Percentiles rank a stretch among this genome's conserved stretches.
phyloP scores from a whole-genome alignment of 1,140 invertebrate genomes.

The Drosophila oshimai region DNA sequence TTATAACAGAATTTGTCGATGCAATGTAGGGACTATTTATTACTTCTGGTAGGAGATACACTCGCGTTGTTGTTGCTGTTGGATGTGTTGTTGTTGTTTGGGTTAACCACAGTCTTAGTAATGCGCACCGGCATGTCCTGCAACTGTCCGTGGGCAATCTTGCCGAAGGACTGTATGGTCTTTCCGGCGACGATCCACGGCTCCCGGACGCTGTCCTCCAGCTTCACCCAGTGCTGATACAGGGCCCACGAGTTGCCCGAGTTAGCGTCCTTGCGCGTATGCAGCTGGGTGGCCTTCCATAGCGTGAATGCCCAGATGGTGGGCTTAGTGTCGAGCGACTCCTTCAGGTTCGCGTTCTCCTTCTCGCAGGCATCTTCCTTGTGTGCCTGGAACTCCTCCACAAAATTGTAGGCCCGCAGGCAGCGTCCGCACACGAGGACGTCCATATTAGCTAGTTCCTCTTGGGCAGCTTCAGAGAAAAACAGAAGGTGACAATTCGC shows the following conservation, averaged over 20 bases:
- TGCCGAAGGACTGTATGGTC: conserved; percentile 88
- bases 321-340: conserved; percentile 88
- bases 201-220: conserved; percentile 87
- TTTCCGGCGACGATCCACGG: conserved; percentile 90
- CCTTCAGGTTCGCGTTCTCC: conserved; percentile 84
- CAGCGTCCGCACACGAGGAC: conserved; percentile 91
- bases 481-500: not conserved
- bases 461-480: conserved; percentile 85
- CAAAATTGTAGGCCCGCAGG: conserved; percentile 89
- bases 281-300: conserved; percentile 87
- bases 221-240: conserved; percentile 91
- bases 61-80: conserved; percentile 60
- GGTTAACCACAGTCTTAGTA: conserved; percentile 81
- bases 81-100: conserved; percentile 57
- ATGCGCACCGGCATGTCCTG: conserved; percentile 83
- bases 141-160: conserved; percentile 83
- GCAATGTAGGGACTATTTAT: no score
- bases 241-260: conserved; percentile 88
- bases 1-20: no score
- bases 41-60: conserved; percentile 60
- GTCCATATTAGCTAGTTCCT: conserved; percentile 89
- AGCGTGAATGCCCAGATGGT: conserved; percentile 92
- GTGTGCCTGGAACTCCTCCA: conserved; percentile 90
- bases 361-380: conserved; percentile 86
- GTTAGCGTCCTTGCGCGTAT: conserved; percentile 83